A percentile compares a stretch with the other conserved stretches of the same genome.
Evolutionary conservation across 2,888 invertebrate genomes (phyloP).

Genomic region (Orthosia incerta): DNA sequence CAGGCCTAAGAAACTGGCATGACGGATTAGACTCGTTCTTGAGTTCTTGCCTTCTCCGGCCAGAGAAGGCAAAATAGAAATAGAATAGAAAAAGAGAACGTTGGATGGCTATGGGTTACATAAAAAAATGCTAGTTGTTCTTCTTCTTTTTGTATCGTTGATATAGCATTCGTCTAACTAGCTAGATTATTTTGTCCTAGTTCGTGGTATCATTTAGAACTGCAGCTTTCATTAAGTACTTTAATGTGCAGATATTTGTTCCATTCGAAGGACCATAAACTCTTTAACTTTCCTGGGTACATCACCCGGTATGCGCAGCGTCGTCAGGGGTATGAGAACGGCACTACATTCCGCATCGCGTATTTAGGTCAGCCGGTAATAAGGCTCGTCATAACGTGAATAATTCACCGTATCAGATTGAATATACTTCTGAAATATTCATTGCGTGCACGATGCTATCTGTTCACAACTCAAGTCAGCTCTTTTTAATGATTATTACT

Average conservation of each 20-base stretch:
- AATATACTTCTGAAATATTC: slow-evolving; percentile 67
- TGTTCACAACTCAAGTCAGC: slow-evolving; percentile 42
- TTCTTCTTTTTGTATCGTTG: not conserved
- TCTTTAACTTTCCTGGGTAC: slow-evolving; percentile 28
- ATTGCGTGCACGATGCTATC: slow-evolving; percentile 70
- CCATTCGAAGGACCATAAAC: slow-evolving; percentile 13
- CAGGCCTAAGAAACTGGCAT: too few species aligned
- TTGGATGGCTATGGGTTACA: too few species aligned
- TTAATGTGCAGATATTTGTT: not conserved
- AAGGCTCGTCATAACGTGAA: slow-evolving; percentile 80
- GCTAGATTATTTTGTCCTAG: not conserved
- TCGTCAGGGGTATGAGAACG: slow-evolving; percentile 58
- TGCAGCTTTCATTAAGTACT: not conserved
- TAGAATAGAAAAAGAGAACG: too few species aligned
- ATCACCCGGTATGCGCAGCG: slow-evolving; percentile 54
- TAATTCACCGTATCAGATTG: slow-evolving; percentile 79
- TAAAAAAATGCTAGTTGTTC: too few species aligned
- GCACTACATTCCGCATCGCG: slow-evolving; percentile 71
- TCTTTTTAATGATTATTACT: slow-evolving; percentile 51
- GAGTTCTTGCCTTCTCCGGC: too few species aligned
- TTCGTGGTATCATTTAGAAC: not conserved
- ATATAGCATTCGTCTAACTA: not conserved
- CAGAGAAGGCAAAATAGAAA: too few species aligned
- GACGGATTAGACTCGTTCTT: too few species aligned
- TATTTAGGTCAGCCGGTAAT: slow-evolving; percentile 83